Conservation (phyloP, 35 echinoderm and acorn worm species). For the Eucidaris tribuloides region DNA sequence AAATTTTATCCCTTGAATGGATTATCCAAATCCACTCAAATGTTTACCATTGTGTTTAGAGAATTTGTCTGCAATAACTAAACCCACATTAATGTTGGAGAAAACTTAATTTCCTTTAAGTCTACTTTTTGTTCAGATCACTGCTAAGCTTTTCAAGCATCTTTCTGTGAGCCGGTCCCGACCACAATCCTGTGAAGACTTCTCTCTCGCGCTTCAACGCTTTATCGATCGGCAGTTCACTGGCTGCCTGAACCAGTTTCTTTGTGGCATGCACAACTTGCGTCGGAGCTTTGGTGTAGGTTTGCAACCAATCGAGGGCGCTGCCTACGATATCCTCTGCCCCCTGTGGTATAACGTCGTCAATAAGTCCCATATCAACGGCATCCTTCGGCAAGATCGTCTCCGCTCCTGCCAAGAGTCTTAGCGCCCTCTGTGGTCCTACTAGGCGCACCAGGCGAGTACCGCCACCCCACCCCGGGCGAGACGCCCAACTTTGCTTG, state of each 20-base stretch:
- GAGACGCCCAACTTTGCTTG: conserved; percentile 77
- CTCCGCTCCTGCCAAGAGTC: conserved; percentile 51
- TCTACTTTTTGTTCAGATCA: too few relatives aligned
- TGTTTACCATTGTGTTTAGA: too few relatives aligned
- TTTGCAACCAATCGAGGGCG: conserved; percentile 60
- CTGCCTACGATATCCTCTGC: conserved; percentile 17
- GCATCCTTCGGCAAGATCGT: conserved; percentile 32
- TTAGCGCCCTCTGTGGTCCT: conserved; percentile 68
- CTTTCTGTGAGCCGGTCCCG: conserved; percentile 19
- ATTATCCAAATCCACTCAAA: too few relatives aligned
- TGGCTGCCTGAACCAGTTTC: conserved; percentile 64
- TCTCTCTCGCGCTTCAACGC: conserved; percentile 80
- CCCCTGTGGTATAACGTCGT: conserved; percentile 30
- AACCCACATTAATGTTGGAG: too few relatives aligned
- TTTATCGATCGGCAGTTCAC: conserved; percentile 68
- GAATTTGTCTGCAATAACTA: too few relatives aligned
- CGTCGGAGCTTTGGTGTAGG: conserved; percentile 47
- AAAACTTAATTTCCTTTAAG: too few relatives aligned
- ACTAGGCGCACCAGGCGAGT: conserved; percentile 75
- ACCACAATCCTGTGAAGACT: conserved; percentile 75
- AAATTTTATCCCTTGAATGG: too few relatives aligned
- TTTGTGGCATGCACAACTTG: conserved; percentile 71
- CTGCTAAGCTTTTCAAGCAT: conserved; percentile 22
- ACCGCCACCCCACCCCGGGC: conserved; percentile 83
- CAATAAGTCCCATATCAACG: conserved; percentile 38